phyloP scores from a whole-genome alignment of 2,888 invertebrate genomes.

The Autographa pulchrina region DNA sequence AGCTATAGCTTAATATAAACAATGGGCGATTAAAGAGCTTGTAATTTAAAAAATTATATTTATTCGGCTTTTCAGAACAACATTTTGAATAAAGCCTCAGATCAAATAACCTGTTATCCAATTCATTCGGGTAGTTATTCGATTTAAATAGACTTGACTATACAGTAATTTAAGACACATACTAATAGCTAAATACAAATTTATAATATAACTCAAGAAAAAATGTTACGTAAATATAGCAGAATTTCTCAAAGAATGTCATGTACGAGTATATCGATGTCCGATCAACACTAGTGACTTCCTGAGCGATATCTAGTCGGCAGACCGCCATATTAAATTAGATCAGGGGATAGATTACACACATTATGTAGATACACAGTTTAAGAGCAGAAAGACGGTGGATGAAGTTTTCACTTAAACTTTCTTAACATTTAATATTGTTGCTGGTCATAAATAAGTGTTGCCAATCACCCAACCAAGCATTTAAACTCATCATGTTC shows the following conservation, averaged over 20 bases:
- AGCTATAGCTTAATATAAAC: slow-evolving; percentile 30
- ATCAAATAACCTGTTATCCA: neutral
- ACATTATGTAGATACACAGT: slow-evolving; percentile 31
- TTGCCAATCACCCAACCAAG: no score
- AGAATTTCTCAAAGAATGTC: slow-evolving; percentile 15
- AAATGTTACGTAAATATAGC: neutral
- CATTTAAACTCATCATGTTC: no score
- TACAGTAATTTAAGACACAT: no score
- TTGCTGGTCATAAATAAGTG: no score
- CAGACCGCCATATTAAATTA: slow-evolving; percentile 49
- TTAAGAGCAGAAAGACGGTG: slow-evolving; percentile 9
- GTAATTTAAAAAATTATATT: neutral
- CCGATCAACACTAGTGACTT: slow-evolving; percentile 33
- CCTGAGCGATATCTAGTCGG: slow-evolving; percentile 38
- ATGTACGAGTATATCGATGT: slow-evolving; percentile 45
- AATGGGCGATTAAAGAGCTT: slow-evolving; percentile 32
- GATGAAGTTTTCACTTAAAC: slow-evolving; percentile 15
- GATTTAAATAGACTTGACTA: no score
- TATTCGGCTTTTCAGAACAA: neutral
- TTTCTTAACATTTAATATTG: slow-evolving; percentile 5
- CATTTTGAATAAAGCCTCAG: neutral
- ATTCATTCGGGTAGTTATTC: neutral
- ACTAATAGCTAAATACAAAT: no score
- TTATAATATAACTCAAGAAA: neutral
- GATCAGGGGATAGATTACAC: slow-evolving; percentile 52